Conservation (phyloP, 2,113 vertebrate genomes). For the Chitala chitala region DNA sequence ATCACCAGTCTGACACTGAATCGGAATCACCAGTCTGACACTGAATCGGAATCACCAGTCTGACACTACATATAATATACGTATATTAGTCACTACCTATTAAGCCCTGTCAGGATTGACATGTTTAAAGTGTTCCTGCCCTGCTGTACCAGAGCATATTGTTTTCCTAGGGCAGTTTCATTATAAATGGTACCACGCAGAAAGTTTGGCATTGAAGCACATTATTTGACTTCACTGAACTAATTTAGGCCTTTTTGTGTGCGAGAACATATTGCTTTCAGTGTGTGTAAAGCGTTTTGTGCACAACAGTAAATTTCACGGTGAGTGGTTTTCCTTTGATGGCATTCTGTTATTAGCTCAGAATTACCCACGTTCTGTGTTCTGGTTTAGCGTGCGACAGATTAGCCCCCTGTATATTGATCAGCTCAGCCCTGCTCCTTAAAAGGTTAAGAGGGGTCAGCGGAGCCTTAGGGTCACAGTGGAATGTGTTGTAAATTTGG, state of each 20-base stretch:
- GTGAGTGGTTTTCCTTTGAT: background rate
- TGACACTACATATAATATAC: too few species aligned
- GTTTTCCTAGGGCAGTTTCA: background rate
- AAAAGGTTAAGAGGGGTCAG: slow-evolving; percentile 18
- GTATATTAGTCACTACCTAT: too few species aligned
- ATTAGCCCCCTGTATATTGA: background rate
- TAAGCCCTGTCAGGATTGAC: too few species aligned
- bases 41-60: too few species aligned
- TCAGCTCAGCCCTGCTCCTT: background rate
- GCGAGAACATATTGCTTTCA: background rate
- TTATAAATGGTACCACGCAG: background rate
- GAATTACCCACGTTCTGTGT: slow-evolving; percentile 36
- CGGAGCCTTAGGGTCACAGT: background rate
- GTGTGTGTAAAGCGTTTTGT: background rate
- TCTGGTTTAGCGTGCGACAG: background rate
- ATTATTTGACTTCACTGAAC: background rate
- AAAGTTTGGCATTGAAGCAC: background rate
- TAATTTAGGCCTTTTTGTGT: background rate
- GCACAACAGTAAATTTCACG: background rate
- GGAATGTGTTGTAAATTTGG: background rate
- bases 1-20: too few species aligned
- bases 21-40: too few species aligned
- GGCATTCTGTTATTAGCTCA: background rate
- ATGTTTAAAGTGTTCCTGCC: too few species aligned
- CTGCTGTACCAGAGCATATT: background rate